Percentiles rank a stretch among this genome's conserved stretches.
phyloP scores from a whole-genome alignment of 2,797 vertebrate species.

The Leuciscus waleckii region DNA sequence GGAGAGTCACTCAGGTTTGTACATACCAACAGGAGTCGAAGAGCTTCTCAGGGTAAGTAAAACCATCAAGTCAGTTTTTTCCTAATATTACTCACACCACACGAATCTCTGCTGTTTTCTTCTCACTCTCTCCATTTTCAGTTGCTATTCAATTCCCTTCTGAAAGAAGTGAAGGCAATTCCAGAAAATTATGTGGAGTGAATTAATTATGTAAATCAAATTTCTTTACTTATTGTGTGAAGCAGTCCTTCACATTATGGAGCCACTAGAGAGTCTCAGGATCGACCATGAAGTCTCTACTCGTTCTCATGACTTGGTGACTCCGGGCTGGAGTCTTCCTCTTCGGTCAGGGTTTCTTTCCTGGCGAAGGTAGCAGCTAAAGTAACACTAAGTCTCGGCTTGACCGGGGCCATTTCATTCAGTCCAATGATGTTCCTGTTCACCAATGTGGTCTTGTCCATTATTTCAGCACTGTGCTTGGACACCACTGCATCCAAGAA shows the following conservation, averaged over 20 bases:
- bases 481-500: slow-evolving; percentile 93
- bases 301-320: slow-evolving; percentile 86
- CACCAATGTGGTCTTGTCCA: slow-evolving; percentile 96
- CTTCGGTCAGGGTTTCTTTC: slow-evolving; percentile 87
- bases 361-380: slow-evolving; percentile 91
- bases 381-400: slow-evolving; percentile 87
- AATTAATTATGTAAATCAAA: slow-evolving; percentile 27
- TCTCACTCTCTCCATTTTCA: slow-evolving; percentile 16
- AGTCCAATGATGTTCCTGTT: slow-evolving; percentile 91
- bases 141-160: slow-evolving; percentile 19
- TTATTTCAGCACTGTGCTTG: slow-evolving; percentile 92
- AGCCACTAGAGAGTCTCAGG: not conserved
- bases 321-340: slow-evolving; percentile 91
- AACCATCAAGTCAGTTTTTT: slow-evolving; percentile 27
- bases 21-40: slow-evolving; percentile 59
- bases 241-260: slow-evolving; percentile 48
- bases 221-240: slow-evolving; percentile 14
- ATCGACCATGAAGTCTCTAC: slow-evolving; percentile 65
- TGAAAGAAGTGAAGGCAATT: slow-evolving; percentile 52
- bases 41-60: slow-evolving; percentile 23
- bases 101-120: not conserved
- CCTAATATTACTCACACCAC: slow-evolving; percentile 26
- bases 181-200: slow-evolving; percentile 31
- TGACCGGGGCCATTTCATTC: slow-evolving; percentile 91
- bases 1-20: slow-evolving; percentile 53